Conservation (phyloP, 2,888 invertebrate species). For the Mythimna ferrago region DNA sequence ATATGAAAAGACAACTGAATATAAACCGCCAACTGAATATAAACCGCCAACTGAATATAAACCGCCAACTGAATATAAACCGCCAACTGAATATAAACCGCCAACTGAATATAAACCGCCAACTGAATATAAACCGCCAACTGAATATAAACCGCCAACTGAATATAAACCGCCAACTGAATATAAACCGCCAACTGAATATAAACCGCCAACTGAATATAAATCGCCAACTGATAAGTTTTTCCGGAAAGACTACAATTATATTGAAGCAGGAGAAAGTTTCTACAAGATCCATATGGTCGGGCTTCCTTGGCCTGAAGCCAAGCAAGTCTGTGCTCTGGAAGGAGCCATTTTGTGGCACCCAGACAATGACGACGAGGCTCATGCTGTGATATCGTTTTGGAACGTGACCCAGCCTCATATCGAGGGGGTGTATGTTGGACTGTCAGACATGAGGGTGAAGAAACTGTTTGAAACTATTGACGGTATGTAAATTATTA, state of each 20-base stretch:
- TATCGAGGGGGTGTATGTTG: constrained; percentile 66
- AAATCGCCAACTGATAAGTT: constrained; percentile 59
- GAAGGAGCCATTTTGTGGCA: constrained; percentile 80
- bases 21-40: too few relatives aligned
- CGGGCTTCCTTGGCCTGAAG: constrained; percentile 75
- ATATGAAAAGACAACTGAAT: too few relatives aligned
- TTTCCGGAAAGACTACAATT: constrained; percentile 81
- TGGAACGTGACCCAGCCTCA: constrained; percentile 60
- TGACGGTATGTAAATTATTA: not conserved
- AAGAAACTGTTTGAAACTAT: not conserved
- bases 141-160: too few relatives aligned
- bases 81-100: too few relatives aligned
- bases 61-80: too few relatives aligned
- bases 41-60: too few relatives aligned
- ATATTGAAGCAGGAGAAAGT: constrained; percentile 68
- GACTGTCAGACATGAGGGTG: constrained; percentile 72
- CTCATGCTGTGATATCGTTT: constrained; percentile 63
- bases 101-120: too few relatives aligned
- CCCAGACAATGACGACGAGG: constrained; percentile 76
- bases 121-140: too few relatives aligned
- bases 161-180: too few relatives aligned
- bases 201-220: too few relatives aligned
- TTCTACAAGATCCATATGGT: constrained; percentile 83
- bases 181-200: too few relatives aligned
- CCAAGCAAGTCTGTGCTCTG: constrained; percentile 72